A percentile compares a stretch with the other conserved stretches of the same genome.
These are phyloP conservation scores for Cephalopholis sonnerati DNA, from an alignment of 2,113 vertebrate genomes.

Conservation along the genomic window DNA sequence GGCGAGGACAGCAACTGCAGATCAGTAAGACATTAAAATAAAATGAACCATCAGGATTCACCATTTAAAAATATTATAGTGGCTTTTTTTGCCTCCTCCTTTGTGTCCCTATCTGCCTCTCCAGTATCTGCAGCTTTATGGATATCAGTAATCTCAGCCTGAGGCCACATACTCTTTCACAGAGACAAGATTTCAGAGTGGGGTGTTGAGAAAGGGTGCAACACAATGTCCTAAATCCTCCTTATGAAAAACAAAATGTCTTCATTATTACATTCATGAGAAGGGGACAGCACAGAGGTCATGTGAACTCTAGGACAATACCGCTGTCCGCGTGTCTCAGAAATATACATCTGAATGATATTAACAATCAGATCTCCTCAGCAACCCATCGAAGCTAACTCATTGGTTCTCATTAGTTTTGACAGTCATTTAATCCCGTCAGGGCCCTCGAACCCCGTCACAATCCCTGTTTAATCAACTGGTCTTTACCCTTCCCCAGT, in stretches of 20 bases:
- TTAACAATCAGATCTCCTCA: slow-evolving; percentile 33
- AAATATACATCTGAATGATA: slow-evolving; percentile 38
- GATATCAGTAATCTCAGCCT: slow-evolving; percentile 6
- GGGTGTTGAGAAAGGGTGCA: neutral
- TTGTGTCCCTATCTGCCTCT: neutral
- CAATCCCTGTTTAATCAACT: slow-evolving; percentile 72
- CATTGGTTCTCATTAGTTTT: slow-evolving; percentile 59
- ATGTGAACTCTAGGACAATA: neutral
- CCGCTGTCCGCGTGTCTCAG: slow-evolving; percentile 5
- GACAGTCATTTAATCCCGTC: slow-evolving; percentile 73
- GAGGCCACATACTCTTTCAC: neutral
- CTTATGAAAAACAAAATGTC: neutral
- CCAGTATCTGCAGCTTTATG: neutral
- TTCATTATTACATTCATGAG: neutral
- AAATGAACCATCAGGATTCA: neutral
- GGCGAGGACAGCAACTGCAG: slow-evolving; percentile 19
- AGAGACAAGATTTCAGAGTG: neutral
- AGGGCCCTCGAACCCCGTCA: slow-evolving; percentile 33
- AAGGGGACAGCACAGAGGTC: neutral
- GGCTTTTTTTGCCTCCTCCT: neutral
- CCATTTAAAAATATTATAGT: neutral
- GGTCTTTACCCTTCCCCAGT: slow-evolving; percentile 62
- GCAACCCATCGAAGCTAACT: slow-evolving; percentile 2
- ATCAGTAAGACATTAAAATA: neutral
- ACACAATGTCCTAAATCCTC: neutral